These are phyloP conservation scores for Sinocyclocheilus anshuiensis DNA, from an alignment of 2,113 vertebrate species.

Conservation along the genomic window DNA sequence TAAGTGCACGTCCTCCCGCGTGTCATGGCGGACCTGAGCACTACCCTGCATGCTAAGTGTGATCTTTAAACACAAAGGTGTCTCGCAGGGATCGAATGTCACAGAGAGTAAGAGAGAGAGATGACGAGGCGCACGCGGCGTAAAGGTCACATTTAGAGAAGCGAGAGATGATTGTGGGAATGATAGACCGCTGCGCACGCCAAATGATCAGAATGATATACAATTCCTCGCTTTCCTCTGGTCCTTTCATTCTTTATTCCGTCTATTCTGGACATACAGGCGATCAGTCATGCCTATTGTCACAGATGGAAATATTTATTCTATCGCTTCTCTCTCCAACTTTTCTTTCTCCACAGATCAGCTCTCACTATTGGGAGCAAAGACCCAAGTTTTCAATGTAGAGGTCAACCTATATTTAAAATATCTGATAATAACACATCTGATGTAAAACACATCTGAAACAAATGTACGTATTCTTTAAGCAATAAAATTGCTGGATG, in stretches of 20 bases:
- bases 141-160: constrained; percentile 50
- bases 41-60: constrained; percentile 45
- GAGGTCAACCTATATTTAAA: no score
- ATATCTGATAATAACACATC: no score
- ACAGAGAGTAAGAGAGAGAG: neutral
- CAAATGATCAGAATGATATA: constrained; percentile 32
- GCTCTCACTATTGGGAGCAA: neutral
- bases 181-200: constrained; percentile 23
- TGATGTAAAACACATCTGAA: neutral
- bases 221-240: constrained; percentile 2
- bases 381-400: neutral
- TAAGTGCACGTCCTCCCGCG: constrained; percentile 31
- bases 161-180: constrained; percentile 40
- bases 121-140: neutral
- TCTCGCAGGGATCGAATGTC: constrained; percentile 44
- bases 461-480: neutral
- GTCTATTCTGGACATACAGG: neutral
- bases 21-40: constrained; percentile 30
- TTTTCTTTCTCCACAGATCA: neutral
- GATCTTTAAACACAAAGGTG: constrained; percentile 58
- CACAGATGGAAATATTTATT: neutral
- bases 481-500: neutral
- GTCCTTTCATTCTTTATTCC: constrained; percentile 21
- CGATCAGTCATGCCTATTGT: constrained; percentile 13
- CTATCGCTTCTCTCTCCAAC: neutral